Conservation (phyloP, 2,888 invertebrate genomes). For the Meiosimyza decipiens region DNA sequence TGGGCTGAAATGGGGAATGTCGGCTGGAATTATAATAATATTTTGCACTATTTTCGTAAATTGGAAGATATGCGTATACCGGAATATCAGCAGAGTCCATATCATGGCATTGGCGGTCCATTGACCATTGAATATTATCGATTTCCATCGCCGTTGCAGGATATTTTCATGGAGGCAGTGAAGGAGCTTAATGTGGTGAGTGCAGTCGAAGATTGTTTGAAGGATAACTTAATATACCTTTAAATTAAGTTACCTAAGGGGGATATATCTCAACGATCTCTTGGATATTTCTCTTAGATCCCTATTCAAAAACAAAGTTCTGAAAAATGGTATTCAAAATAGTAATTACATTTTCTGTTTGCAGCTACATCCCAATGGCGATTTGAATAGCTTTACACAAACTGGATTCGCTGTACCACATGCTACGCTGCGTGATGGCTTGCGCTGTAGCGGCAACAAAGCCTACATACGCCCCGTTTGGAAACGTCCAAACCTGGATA, state of each 20-base stretch:
- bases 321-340: too few relatives aligned
- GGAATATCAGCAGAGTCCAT: constrained; percentile 67
- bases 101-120: constrained; percentile 79
- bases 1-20: constrained; percentile 80
- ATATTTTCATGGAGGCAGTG: constrained; percentile 77
- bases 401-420: constrained; percentile 82
- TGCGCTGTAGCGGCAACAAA: constrained; percentile 86
- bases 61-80: constrained; percentile 81
- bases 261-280: too few relatives aligned
- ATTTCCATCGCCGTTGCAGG: constrained; percentile 76
- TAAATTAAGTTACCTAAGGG: too few relatives aligned
- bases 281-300: neutral
- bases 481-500: constrained; percentile 78
- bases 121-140: constrained; percentile 79
- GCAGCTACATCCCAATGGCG: constrained; percentile 71
- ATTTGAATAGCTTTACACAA: constrained; percentile 83
- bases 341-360: neutral
- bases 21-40: constrained; percentile 83
- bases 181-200: constrained; percentile 71
- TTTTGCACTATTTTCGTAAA: constrained; percentile 83
- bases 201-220: neutral
- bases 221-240: neutral
- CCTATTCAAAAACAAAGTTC: too few relatives aligned
- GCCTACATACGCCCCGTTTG: constrained; percentile 78
- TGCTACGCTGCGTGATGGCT: constrained; percentile 80